Conservation (phyloP, 1,140 invertebrate genomes). For the Colletes gigas region DNA sequence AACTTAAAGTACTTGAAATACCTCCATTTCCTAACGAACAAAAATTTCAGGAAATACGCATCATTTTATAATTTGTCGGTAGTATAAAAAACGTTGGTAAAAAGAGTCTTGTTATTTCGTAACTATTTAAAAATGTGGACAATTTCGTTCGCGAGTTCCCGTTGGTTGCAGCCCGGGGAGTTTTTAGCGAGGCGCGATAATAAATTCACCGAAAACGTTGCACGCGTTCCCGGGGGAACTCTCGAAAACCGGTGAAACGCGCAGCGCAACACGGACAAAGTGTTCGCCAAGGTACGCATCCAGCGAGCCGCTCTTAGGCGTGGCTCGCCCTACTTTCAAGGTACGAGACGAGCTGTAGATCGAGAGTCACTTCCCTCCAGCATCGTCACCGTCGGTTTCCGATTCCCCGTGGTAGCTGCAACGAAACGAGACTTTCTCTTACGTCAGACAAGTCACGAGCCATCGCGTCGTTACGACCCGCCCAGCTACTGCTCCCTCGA, state of each 20-base stretch:
- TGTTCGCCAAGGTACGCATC: slow-evolving; percentile 31
- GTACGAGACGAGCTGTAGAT: slow-evolving; percentile 49
- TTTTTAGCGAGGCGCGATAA: background rate
- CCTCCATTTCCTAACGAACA: too few relatives aligned
- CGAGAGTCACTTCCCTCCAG: slow-evolving; percentile 55
- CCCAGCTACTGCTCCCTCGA: slow-evolving; percentile 16
- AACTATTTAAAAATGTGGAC: too few relatives aligned
- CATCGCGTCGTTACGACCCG: slow-evolving; percentile 30
- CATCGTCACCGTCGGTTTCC: slow-evolving; percentile 44
- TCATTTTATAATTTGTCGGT: too few relatives aligned
- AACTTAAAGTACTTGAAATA: too few relatives aligned
- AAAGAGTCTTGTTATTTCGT: too few relatives aligned
- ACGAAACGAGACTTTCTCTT: slow-evolving; percentile 55
- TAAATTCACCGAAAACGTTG: slow-evolving; percentile 10
- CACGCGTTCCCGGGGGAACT: background rate
- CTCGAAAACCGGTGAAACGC: slow-evolving; percentile 1
- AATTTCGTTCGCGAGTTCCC: too few relatives aligned
- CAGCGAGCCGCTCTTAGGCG: slow-evolving; percentile 47
- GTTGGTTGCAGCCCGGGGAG: background rate
- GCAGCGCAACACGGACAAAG: slow-evolving; percentile 8
- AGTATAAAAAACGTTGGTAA: too few relatives aligned
- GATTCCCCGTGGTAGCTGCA: slow-evolving; percentile 34
- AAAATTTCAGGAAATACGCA: too few relatives aligned
- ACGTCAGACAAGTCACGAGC: slow-evolving; percentile 32
- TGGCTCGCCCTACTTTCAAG: slow-evolving; percentile 62